Evolutionary conservation across 2,888 invertebrate genomes (phyloP).

Genomic region (Caenorhabditis becei): DNA sequence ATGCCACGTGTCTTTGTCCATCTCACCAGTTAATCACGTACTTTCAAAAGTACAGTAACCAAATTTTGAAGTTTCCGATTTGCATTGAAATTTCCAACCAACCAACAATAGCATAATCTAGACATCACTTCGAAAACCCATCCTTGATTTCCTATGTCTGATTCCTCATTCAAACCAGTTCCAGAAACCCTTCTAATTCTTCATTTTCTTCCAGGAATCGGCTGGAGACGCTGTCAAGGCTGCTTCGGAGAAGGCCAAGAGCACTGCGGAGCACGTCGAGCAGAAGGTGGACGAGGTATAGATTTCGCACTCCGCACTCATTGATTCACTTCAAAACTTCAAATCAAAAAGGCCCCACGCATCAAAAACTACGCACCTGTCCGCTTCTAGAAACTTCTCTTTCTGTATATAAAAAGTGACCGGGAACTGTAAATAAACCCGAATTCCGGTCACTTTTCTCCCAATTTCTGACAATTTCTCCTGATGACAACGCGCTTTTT

Average conservation of each 20-base stretch:
- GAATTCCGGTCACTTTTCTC: slow-evolving; percentile 4
- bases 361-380: not conserved
- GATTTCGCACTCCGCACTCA: not conserved
- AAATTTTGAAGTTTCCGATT: not conserved
- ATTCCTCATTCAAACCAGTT: not conserved
- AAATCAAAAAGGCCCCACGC: not conserved
- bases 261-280: slow-evolving; percentile 39
- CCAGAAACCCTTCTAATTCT: not conserved
- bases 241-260: slow-evolving; percentile 28
- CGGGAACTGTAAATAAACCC: slow-evolving; percentile 11
- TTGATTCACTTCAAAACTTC: not conserved
- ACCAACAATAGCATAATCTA: not conserved
- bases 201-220: slow-evolving; percentile 40
- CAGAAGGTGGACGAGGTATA: slow-evolving; percentile 56
- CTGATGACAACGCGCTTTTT: not conserved
- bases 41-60: not conserved
- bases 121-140: not conserved
- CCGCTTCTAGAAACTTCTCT: not conserved
- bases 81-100: not conserved
- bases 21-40: not conserved
- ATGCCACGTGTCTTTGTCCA: slow-evolving; percentile 13
- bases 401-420: slow-evolving; percentile 8
- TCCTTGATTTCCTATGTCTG: not conserved
- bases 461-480: slow-evolving; percentile 13
- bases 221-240: slow-evolving; percentile 17